These are phyloP conservation scores for Euzetes globulus DNA, from an alignment of 2,888 invertebrate species.

Conservation along the genomic window DNA sequence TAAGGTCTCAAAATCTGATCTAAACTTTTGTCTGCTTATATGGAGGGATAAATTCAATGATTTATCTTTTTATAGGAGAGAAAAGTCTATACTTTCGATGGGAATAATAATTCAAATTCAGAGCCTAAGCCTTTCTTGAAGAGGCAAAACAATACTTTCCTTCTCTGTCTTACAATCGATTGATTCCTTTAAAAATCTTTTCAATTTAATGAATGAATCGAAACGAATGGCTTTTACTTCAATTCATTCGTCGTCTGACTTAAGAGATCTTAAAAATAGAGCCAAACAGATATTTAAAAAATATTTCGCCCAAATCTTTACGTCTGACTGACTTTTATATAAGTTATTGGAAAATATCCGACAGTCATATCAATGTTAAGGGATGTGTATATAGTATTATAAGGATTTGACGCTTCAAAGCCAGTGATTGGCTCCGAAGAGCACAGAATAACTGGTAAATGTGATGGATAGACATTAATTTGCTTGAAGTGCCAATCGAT, in stretches of 20 bases:
- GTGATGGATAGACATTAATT: background rate
- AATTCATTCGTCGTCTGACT: background rate
- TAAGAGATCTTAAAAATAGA: background rate
- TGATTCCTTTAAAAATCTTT: background rate
- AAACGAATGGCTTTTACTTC: background rate
- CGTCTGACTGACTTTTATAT: too few species aligned
- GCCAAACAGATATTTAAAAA: background rate
- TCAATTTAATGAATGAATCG: constrained; percentile 4
- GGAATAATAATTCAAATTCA: too few species aligned
- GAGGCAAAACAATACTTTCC: too few species aligned
- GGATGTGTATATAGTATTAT: background rate
- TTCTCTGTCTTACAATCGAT: background rate
- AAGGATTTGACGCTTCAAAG: background rate
- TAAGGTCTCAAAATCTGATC: background rate
- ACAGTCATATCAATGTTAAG: too few species aligned
- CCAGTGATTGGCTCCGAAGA: background rate
- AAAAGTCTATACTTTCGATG: background rate
- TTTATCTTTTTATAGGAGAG: background rate
- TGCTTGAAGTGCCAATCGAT: background rate
- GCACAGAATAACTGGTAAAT: background rate
- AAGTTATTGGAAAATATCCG: too few species aligned
- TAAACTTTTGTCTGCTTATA: background rate
- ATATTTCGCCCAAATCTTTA: background rate
- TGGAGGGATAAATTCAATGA: background rate
- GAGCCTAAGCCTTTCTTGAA: too few species aligned